Base-by-base conservation (phyloP, 2,888 invertebrate genomes). In the Tetropium fuscum region DNA sequence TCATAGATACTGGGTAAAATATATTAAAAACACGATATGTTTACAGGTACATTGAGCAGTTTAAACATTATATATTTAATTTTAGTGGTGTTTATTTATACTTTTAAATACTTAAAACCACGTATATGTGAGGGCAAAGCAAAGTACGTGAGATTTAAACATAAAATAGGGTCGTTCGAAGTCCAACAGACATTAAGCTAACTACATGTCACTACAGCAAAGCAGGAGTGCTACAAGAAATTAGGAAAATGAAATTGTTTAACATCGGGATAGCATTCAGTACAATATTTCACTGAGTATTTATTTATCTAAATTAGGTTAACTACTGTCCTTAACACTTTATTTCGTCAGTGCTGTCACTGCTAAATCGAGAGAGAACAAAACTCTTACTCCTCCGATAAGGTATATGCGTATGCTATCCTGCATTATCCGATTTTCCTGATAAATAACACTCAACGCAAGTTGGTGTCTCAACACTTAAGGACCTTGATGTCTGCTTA, bases 371-470 rank as follows among this genome's bases (percentile, higher is more conserved):
- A 36, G 70, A 53, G 25, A 73, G 53, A 40, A 66, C 59, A 41
- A 72, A 69, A 60, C 72, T 73, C 32, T 69, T 66, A 57, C 72
- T 71, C 34, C 70, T 60, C 20, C 32, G 60, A 7, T 40, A 60
- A 22, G 18, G 57, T 7, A 27, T 32, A 20, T 69, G 65, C 41
- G 44, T 54, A 55, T 79, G 80, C 79, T 81, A 79, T 80, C 78
- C 80, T 8, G 58, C 54, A 57, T 79, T 80, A 34, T 81, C 81
- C 13, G 72, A 83, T 75, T 87, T 87, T 54, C 86, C 86, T 57
- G 89, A 88, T 36, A 90, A 85, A 80, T 90, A 86, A 76, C 90
- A 91, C 75, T 90, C 90, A 70, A 90, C 89, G 81, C 90, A 91
- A 18, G 90, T 89, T 41, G 89, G 88, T 58, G 88, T 87, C 65